Conservation (phyloP, 1,140 invertebrate species). For the Helicoverpa zea region DNA sequence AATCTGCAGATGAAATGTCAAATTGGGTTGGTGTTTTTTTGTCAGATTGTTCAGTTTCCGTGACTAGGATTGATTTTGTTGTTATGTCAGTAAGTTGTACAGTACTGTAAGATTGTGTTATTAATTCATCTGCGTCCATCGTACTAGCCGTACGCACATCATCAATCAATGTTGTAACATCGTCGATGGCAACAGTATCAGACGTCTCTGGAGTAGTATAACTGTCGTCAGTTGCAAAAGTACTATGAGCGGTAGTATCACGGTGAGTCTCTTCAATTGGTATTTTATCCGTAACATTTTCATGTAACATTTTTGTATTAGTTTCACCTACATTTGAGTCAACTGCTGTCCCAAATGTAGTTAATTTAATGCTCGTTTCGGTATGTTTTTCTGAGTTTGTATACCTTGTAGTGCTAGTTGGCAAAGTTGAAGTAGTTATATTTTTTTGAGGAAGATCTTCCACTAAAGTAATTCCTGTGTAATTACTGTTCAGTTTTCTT, state of each 20-base stretch:
- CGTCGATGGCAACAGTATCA: not conserved
- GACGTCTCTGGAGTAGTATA: not conserved
- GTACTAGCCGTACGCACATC: not conserved
- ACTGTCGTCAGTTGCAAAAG: not conserved
- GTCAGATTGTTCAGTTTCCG: not conserved
- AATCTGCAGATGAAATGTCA: not conserved
- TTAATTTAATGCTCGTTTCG: not conserved
- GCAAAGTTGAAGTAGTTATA: constrained; percentile 35
- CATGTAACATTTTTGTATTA: not conserved
- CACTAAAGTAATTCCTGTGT: constrained; percentile 55
- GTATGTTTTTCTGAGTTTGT: not conserved
- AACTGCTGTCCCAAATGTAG: not conserved
- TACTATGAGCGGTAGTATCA: not conserved
- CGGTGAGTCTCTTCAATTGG: not conserved
- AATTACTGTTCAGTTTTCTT: constrained; percentile 76
- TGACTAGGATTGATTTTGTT: not conserved
- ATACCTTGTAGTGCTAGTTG: not conserved
- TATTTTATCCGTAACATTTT: not conserved
- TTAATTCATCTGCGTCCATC: not conserved
- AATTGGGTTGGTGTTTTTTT: not conserved
- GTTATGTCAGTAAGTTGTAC: not conserved
- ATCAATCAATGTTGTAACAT: not conserved
- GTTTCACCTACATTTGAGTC: not conserved
- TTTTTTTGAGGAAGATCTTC: constrained; percentile 37
- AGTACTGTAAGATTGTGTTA: not conserved